A percentile compares a stretch with the other conserved stretches of the same genome.
phyloP scores from a whole-genome alignment of 2,797 vertebrate species.

The Rhinophrynus dorsalis region DNA sequence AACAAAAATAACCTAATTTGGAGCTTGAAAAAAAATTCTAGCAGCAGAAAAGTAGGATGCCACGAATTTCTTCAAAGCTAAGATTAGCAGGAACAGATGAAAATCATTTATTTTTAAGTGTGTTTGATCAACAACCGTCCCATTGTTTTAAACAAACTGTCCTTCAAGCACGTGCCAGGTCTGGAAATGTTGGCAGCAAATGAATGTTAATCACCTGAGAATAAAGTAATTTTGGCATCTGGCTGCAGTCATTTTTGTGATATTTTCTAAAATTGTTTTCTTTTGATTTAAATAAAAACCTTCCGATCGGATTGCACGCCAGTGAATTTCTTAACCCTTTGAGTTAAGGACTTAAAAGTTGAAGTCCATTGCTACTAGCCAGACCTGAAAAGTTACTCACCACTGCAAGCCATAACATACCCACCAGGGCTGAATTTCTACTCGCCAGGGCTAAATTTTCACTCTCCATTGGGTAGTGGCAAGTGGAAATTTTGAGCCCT shows the following conservation, averaged over 20 bases:
- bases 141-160: conserved; percentile 23
- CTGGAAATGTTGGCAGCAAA: conserved; percentile 18
- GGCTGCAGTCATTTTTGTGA: conserved; percentile 14
- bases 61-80: background rate
- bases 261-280: conserved; percentile 26
- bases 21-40: background rate
- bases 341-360: too few species aligned
- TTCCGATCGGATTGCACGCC: background rate
- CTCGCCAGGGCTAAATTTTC: too few species aligned
- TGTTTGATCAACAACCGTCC: conserved; percentile 9
- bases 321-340: conserved; percentile 6
- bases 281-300: conserved; percentile 3
- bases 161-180: conserved; percentile 1
- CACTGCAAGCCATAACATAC: too few species aligned
- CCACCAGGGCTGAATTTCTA: too few species aligned
- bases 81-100: conserved; percentile 10
- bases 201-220: conserved; percentile 22
- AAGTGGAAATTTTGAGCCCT: too few species aligned
- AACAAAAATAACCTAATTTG: background rate
- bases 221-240: conserved; percentile 5
- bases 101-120: conserved; percentile 4
- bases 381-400: too few species aligned
- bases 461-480: too few species aligned
- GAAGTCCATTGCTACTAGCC: too few species aligned
- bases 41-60: background rate